Conservation (phyloP, 2,888 invertebrate species). For the Lasioglossum marginatum region DNA sequence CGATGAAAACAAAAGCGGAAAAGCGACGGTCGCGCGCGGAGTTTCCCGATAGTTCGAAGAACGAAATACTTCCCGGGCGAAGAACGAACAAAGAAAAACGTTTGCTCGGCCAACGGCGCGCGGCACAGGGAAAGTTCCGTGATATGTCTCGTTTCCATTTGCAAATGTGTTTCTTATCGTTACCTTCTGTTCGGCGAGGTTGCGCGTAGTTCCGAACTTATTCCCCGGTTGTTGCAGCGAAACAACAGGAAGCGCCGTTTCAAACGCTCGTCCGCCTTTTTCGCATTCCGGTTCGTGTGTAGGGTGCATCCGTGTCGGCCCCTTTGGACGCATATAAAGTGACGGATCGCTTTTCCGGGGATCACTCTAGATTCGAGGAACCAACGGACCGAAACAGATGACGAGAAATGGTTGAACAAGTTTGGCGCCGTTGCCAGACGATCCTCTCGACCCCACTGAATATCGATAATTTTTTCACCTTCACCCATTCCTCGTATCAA, state of each 20-base stretch:
- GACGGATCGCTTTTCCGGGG: constrained; percentile 23
- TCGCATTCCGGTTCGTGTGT: constrained; percentile 8
- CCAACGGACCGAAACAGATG: constrained; percentile 24
- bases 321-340: constrained; percentile 6
- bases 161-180: constrained; percentile 44
- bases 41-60: constrained; percentile 14
- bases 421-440: constrained; percentile 27
- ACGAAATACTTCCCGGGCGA: neutral
- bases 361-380: neutral
- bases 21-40: neutral
- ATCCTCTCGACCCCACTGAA: constrained; percentile 12
- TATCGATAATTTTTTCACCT: constrained; percentile 41
- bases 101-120: neutral
- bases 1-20: neutral
- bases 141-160: constrained; percentile 30
- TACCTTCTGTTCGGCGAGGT: constrained; percentile 19
- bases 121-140: neutral
- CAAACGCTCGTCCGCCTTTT: constrained; percentile 23
- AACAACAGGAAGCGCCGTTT: constrained; percentile 27
- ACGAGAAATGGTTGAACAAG: neutral
- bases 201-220: constrained; percentile 37
- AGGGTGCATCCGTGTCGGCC: neutral
- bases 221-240: constrained; percentile 44
- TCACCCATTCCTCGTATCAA: neutral
- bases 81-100: neutral